Base-by-base conservation (phyloP, 2,888 invertebrate genomes). In the Epicampocera succincta region DNA sequence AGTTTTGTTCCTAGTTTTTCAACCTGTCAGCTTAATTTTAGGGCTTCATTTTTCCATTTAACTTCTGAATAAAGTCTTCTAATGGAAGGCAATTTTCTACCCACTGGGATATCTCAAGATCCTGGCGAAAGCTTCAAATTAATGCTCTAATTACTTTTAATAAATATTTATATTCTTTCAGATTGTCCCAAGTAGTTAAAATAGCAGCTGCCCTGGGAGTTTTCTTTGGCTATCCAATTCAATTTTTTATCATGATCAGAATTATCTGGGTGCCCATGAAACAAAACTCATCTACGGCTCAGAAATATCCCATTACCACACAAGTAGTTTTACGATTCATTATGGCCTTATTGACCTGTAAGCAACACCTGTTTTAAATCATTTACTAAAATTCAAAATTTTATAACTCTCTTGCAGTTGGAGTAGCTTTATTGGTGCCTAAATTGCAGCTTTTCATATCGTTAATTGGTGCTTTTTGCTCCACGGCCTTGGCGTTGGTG, bases 161-260 rank as follows among this genome's bases (percentile, higher is more conserved):
- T n/a, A n/a, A n/a, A 25, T 25, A 25, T 25, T 25, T 25, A 3
- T 69, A 3, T 69, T 68, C 40, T 60, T 72, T 11, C 46, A 97
- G 97, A 83, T 90, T 97, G 83, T 96, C 96, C 63, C 94, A 96
- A 90, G 93, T 93, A 69, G 96, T 98, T 5, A 95, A 96, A 89
- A 90, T 95, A 6, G 92, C 96, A 82, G 97, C 98, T 87, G 95
- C 96, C 0, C 83, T 96, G 54, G 97, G 97, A 15, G 96, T 99
- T 83, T 93, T 98, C 87, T 93, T 98, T 85, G 95, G 97, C 0
- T 99, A 98, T 90, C 96, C 98, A 2, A 93, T 99, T n/a, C 99
- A 99, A 92, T 96, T 99, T 89, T 98, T 98, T 91, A 98, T 99
- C 21, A 97, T 99, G 3, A 93, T 98, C 72, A 95, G 95, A 68